These are phyloP conservation scores for Otis tarda DNA, from an alignment of 2,113 vertebrate genomes.

Conservation along the genomic window DNA sequence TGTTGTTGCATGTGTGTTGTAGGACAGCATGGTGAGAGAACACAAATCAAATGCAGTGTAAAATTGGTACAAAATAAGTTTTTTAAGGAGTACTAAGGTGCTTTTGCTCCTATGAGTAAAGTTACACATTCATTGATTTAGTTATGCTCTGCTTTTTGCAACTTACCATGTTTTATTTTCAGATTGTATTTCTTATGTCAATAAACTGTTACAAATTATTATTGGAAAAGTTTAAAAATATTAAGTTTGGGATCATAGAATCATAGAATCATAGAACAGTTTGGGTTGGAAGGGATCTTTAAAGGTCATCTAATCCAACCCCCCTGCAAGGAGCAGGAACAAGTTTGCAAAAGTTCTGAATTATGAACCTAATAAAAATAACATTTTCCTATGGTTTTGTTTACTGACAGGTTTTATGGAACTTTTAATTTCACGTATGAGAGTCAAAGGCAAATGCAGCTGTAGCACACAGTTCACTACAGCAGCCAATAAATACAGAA, in stretches of 20 bases:
- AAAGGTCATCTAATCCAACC: no score
- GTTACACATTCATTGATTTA: not conserved
- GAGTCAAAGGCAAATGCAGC: not conserved
- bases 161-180: not conserved
- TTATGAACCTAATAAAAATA: not conserved
- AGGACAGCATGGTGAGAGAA: not conserved
- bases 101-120: not conserved
- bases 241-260: not conserved
- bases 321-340: no score
- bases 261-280: no score
- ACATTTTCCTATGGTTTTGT: not conserved
- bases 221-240: not conserved
- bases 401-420: not conserved
- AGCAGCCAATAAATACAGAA: not conserved
- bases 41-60: not conserved
- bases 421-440: not conserved
- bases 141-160: not conserved
- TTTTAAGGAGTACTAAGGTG: not conserved
- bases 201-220: not conserved
- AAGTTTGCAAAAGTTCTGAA: not conserved
- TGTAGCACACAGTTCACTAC: not conserved
- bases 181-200: not conserved
- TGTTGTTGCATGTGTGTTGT: slow-evolving; percentile 32
- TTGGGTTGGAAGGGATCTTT: no score
- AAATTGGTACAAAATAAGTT: not conserved